Percentiles rank a stretch among this genome's conserved stretches.
phyloP scores from a whole-genome alignment of 1,140 invertebrate species.

The Wiebesia pumilae region DNA sequence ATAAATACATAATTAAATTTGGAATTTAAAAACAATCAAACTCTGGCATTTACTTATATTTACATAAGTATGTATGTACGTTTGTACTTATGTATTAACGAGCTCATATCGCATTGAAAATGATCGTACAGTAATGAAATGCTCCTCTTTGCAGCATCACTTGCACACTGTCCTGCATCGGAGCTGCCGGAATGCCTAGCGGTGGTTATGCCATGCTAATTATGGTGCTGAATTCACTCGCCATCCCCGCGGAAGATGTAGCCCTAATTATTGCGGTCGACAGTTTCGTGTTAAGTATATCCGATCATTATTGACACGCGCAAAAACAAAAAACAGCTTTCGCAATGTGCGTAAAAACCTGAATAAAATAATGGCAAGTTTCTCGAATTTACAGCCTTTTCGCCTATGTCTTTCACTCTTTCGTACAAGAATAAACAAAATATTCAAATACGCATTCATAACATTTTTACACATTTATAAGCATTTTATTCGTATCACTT shows the following conservation, averaged over 20 bases:
- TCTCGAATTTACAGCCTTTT: not conserved
- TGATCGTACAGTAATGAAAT: not conserved
- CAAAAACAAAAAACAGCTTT: no score
- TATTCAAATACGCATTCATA: no score
- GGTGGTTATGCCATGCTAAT: slow-evolving; percentile 85
- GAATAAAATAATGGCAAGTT: not conserved
- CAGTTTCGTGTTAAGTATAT: slow-evolving; percentile 82
- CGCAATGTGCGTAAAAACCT: not conserved
- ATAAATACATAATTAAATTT: not conserved
- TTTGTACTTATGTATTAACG: not conserved
- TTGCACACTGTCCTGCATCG: slow-evolving; percentile 85
- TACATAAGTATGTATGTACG: no score
- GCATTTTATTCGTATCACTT: not conserved
- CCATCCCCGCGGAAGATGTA: slow-evolving; percentile 83
- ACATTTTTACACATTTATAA: no score
- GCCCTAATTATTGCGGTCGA: slow-evolving; percentile 85
- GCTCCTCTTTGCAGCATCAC: slow-evolving; percentile 77
- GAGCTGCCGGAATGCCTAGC: slow-evolving; percentile 86
- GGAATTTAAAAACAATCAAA: not conserved
- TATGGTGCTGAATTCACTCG: slow-evolving; percentile 84
- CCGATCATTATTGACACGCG: not conserved
- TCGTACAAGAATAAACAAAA: no score
- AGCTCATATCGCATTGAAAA: not conserved
- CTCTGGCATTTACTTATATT: not conserved
- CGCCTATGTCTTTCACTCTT: not conserved